Conservation (phyloP, 2,888 invertebrate species). For the Hyposoter dolosus region DNA sequence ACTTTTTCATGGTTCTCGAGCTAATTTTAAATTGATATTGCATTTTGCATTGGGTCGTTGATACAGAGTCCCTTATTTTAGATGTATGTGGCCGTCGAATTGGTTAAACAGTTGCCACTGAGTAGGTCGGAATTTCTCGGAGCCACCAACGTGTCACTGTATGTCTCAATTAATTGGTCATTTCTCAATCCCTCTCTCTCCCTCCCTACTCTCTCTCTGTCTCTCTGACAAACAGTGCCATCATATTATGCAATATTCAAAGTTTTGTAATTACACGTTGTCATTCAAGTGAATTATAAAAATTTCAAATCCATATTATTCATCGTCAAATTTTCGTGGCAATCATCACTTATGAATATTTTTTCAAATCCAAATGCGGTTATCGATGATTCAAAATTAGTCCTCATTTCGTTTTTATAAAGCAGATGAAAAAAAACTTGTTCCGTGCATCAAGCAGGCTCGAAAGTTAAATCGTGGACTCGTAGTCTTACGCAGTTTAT, state of each 20-base stretch:
- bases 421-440: neutral
- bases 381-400: neutral
- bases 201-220: constrained; percentile 17
- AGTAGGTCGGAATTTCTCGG: constrained; percentile 63
- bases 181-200: constrained; percentile 35
- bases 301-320: neutral
- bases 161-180: constrained; percentile 67
- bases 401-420: neutral
- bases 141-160: constrained; percentile 70
- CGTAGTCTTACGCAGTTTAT: constrained; percentile 24
- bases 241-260: constrained; percentile 34
- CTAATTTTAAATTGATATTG: neutral
- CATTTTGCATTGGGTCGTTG: neutral
- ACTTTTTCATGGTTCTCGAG: neutral
- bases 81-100: constrained; percentile 32
- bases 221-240: neutral
- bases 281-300: neutral
- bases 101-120: constrained; percentile 49
- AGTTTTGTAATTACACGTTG: constrained; percentile 17
- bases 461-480: constrained; percentile 17
- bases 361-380: neutral
- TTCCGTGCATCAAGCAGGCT: neutral
- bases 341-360: neutral
- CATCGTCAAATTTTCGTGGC: neutral
- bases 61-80: constrained; percentile 9